Percentiles rank a stretch among this genome's conserved stretches.
These are phyloP conservation scores for Zaprionus africanus DNA, from an alignment of 1,140 invertebrate genomes.

Conservation along the genomic window DNA sequence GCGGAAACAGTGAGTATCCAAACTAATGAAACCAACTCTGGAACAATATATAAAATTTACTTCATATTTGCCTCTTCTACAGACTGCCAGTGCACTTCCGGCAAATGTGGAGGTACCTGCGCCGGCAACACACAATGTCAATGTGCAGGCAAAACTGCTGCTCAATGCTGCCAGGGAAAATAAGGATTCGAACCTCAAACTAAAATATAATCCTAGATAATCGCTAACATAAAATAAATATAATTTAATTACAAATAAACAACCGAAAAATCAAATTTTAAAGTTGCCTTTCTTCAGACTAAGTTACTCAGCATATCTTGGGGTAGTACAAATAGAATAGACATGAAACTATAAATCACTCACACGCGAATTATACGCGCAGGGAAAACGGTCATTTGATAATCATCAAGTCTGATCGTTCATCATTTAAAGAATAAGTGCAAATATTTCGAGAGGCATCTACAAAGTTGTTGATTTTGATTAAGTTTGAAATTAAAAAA, in stretches of 20 bases:
- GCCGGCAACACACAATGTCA: slow-evolving; percentile 65
- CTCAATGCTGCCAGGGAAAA: slow-evolving; percentile 65
- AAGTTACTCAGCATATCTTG: no score
- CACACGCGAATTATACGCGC: no score
- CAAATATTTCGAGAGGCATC: no score
- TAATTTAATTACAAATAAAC: not conserved
- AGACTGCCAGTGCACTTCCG: slow-evolving; percentile 69
- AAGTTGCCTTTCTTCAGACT: no score
- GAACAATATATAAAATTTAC: not conserved
- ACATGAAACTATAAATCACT: no score
- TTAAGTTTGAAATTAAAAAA: no score
- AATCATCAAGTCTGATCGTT: no score
- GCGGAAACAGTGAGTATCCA: slow-evolving; percentile 66
- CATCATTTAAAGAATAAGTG: no score
- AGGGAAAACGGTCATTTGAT: no score
- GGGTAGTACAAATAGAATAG: no score
- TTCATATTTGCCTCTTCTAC: not conserved
- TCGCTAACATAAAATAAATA: not conserved
- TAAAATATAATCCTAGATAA: not conserved
- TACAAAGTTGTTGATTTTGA: no score
- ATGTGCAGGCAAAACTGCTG: slow-evolving; percentile 48
- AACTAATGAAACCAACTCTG: not conserved
- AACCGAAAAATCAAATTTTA: not conserved
- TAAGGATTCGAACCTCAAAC: not conserved
- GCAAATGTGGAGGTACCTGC: slow-evolving; percentile 64